These are phyloP conservation scores for Apotomis betuletana DNA, from an alignment of 2,888 invertebrate genomes.

Conservation along the genomic window DNA sequence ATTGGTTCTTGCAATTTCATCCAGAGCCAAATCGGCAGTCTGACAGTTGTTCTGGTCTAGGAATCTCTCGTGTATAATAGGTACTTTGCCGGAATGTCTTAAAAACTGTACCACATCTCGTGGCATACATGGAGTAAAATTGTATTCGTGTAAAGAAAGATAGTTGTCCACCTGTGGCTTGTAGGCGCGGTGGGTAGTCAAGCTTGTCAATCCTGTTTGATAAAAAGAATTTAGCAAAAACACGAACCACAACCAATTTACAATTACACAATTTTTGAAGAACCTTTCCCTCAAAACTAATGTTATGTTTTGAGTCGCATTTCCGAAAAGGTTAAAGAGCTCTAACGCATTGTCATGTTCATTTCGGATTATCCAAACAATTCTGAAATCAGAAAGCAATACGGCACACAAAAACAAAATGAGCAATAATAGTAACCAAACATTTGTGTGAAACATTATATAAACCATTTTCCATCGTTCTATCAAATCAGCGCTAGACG, in stretches of 20 bases:
- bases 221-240: constrained; percentile 38
- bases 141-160: constrained; percentile 5
- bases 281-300: constrained; percentile 11
- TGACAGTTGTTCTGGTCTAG: constrained; percentile 22
- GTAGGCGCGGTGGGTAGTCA: constrained; percentile 20
- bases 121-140: constrained; percentile 36
- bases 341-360: neutral
- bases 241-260: constrained; percentile 40
- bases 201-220: constrained; percentile 35
- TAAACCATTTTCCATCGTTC: constrained; percentile 41
- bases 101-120: constrained; percentile 12
- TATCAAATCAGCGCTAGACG: constrained; percentile 15
- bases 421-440: constrained; percentile 34
- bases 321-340: constrained; percentile 22
- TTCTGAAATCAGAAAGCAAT: constrained; percentile 15
- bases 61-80: constrained; percentile 20
- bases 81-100: constrained; percentile 7
- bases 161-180: constrained; percentile 27
- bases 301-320: constrained; percentile 16
- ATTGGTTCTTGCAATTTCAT: constrained; percentile 12
- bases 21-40: constrained; percentile 21
- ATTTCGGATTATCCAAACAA: neutral
- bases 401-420: constrained; percentile 24
- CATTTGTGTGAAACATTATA: constrained; percentile 24
- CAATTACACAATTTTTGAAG: constrained; percentile 29